Evolutionary conservation across 2,113 vertebrate species (phyloP).

Genomic region (Psophia crepitans): DNA sequence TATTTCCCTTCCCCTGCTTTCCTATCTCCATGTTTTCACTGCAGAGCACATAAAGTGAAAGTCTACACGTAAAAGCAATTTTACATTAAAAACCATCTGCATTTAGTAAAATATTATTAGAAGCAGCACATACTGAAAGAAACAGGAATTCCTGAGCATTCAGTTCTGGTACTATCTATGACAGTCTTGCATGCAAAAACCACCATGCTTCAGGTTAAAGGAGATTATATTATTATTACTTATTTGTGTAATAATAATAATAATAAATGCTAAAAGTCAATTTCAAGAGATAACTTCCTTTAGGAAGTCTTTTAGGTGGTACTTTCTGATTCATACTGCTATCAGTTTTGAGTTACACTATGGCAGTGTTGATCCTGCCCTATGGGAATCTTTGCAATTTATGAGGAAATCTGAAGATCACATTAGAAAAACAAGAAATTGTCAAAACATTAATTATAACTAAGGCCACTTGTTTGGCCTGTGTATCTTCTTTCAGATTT

Average conservation of each 20-base stretch:
- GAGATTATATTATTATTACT: background rate
- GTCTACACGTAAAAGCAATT: background rate
- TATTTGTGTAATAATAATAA: background rate
- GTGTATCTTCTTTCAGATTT: background rate
- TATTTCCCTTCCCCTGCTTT: background rate
- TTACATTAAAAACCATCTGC: background rate
- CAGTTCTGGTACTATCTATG: background rate
- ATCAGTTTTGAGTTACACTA: background rate
- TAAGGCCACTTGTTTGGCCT: background rate
- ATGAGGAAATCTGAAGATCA: background rate
- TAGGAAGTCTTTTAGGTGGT: background rate
- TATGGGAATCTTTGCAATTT: background rate
- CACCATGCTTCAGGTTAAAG: background rate
- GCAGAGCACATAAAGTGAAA: background rate
- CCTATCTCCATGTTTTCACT: background rate
- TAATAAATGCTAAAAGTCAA: background rate
- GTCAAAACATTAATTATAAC: background rate
- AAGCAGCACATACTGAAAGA: background rate
- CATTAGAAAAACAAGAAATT: background rate
- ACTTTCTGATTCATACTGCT: background rate
- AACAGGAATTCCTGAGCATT: background rate
- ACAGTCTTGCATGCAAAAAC: background rate
- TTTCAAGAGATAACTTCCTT: background rate
- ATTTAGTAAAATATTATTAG: background rate
- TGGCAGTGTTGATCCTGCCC: background rate